A percentile compares a stretch with the other conserved stretches of the same genome.
Evolutionary conservation across 2,113 vertebrate species (phyloP).

Genomic region (Heterotilapia buettikoferi): DNA sequence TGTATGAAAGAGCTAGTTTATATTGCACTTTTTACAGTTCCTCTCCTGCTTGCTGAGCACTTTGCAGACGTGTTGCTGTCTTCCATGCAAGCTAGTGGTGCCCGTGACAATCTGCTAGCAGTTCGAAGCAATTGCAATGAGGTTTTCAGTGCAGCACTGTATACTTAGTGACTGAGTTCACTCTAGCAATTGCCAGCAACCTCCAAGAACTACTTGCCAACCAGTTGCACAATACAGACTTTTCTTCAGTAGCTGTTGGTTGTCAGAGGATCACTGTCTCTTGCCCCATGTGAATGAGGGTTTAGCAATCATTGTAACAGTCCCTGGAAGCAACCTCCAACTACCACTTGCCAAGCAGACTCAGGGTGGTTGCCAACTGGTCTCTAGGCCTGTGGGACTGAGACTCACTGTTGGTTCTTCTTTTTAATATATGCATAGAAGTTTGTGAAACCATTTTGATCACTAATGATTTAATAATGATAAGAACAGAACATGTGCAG

Average conservation of each 20-base stretch:
- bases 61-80: neutral
- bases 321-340: neutral
- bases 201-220: neutral
- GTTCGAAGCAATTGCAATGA: neutral
- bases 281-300: neutral
- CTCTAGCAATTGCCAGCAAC: neutral
- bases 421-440: neutral
- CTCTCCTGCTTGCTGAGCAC: neutral
- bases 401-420: neutral
- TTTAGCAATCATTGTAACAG: neutral
- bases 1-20: neutral
- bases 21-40: neutral
- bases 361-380: neutral
- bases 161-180: neutral
- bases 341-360: neutral
- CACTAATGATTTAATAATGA: neutral
- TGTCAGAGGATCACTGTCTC: neutral
- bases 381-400: neutral
- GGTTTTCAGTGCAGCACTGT: neutral
- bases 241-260: neutral
- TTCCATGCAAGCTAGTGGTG: neutral
- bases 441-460: neutral
- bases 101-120: neutral
- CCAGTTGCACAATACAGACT: neutral
- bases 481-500: neutral